Base-by-base conservation (phyloP, 1,140 invertebrate genomes). In the Alviniconcha marisindica region DNA sequence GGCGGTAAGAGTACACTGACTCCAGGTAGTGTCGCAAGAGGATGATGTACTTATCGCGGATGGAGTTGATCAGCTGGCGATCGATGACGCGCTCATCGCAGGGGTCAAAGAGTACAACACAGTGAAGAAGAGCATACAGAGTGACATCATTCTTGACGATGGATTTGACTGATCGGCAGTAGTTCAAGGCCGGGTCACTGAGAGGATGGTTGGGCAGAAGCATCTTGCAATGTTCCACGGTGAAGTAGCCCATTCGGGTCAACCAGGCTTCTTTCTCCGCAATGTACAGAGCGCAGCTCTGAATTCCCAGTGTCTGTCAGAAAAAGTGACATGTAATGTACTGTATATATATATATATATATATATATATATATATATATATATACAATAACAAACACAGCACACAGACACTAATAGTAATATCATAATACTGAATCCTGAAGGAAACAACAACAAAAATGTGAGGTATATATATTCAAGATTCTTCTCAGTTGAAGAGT, bases 1-100 rank as follows among this genome's bases (percentile, higher is more conserved):
- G 73, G 7, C 31, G 31, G 73, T 86, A 92, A 15, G 86, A 95
- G 92, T 96, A 97, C 40, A 96, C 94, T 87, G 96, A 96, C 91
- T 98, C 97, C 63, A 98, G 92, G 93, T 98, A 98, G 82, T 97
- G 95, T 88, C 96, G 94, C 15, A 98, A 94, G 63, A 98, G 95
- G 92, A 97, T 97, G 92, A 97, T 97, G 93, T 98, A 98, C 15
- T 96, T 97, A 93, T 97, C 96, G 94, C 98, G 97, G 92, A 90
- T 86, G 78, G 90, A 86, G 15, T 90, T 88, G 10, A 92, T 84
- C 36, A 97, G 95, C 90, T 97, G 96, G 40, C 95, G 95, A 91
- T 97, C 96, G 69, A 97, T 95, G 10, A 98, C 95, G 87, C 95
- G 95, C 1, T 96, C 94, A 77, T 97, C 93, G 76, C 97, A 95